Percentiles rank a stretch among this genome's conserved stretches.
These are phyloP conservation scores for Seriola dumerili DNA, from an alignment of 2,113 vertebrate genomes.

Conservation along the genomic window DNA sequence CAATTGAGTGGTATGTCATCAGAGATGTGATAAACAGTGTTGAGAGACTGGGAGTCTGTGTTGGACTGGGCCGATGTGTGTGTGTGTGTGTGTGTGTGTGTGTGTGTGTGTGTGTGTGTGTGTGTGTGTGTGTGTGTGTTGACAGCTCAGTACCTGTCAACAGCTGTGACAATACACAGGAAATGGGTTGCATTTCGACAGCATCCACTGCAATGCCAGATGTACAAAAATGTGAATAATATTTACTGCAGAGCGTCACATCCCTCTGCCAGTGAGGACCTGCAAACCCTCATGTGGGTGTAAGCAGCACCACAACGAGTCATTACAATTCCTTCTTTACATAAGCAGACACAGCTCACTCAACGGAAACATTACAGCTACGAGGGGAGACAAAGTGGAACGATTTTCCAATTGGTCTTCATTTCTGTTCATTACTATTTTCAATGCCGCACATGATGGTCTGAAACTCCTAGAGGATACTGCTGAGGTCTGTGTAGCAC, in stretches of 20 bases:
- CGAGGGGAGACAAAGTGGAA: neutral
- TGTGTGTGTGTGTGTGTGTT: no score
- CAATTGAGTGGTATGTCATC: neutral
- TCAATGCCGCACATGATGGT: neutral
- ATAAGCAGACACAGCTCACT: neutral
- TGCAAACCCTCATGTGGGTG: slow-evolving; percentile 5
- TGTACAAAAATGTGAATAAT: neutral
- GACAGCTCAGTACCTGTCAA: neutral
- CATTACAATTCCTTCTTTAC: slow-evolving; percentile 7
- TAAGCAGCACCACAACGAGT: slow-evolving; percentile 5
- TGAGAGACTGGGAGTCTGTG: neutral
- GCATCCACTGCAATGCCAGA: neutral
- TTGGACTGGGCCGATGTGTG: no score
- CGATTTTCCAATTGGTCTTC: neutral
- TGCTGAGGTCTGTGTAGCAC: neutral
- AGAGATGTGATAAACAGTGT: neutral
- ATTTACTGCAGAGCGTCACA: neutral
- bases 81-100: no score
- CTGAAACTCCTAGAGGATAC: neutral
- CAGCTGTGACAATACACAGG: neutral
- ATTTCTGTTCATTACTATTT: neutral
- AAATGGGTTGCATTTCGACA: neutral
- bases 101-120: no score
- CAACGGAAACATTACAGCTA: neutral
- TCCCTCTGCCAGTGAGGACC: neutral